These are phyloP conservation scores for Prionace glauca DNA, from an alignment of 2,797 vertebrate species.

Conservation along the genomic window DNA sequence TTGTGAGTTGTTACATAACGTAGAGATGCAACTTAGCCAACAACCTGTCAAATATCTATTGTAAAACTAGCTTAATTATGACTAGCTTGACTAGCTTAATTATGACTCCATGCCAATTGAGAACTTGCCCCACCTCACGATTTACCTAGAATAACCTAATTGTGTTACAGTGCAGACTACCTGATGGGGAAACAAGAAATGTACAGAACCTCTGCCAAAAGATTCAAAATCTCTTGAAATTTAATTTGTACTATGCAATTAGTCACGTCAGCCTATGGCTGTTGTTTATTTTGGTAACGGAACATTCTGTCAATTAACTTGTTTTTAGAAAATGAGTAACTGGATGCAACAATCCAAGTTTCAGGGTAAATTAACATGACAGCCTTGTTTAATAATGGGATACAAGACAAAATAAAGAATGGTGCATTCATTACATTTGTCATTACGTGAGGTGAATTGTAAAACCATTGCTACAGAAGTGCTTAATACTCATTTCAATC, in stretches of 20 bases:
- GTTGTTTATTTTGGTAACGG: neutral
- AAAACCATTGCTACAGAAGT: neutral
- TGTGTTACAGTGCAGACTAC: neutral
- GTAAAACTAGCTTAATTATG: neutral
- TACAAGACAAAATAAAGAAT: neutral
- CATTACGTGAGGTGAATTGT: neutral
- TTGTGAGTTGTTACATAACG: neutral
- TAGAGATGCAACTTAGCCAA: neutral
- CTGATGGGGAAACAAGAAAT: conserved; percentile 18
- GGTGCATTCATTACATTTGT: neutral
- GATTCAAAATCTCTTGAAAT: conserved; percentile 20
- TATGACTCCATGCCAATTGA: neutral
- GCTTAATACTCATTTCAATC: neutral
- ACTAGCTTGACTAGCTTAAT: neutral
- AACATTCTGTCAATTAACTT: conserved; percentile 25
- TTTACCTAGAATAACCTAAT: neutral
- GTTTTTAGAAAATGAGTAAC: neutral
- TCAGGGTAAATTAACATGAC: neutral
- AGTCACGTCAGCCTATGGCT: neutral
- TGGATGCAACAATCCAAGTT: neutral
- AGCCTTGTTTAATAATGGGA: neutral
- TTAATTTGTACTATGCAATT: conserved; percentile 30
- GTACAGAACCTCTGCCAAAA: conserved; percentile 25
- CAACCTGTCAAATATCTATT: neutral
- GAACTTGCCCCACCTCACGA: conserved; percentile 19